Base-by-base conservation (phyloP, 2,888 invertebrate species). In the Apamea anceps region DNA sequence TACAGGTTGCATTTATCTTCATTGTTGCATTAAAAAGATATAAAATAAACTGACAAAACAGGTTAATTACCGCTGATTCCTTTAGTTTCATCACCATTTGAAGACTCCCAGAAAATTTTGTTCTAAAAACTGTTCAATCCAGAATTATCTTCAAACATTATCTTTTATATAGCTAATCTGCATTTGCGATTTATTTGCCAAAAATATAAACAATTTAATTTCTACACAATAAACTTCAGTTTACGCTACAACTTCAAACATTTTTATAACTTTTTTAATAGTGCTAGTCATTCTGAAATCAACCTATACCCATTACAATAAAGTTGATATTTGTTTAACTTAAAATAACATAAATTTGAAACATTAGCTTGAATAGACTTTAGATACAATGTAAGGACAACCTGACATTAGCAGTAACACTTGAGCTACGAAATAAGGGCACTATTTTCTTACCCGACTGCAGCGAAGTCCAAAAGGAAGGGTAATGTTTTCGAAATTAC, bases 41-140 rank as follows among this genome's bases (percentile, higher is more conserved):
- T n/a, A n/a, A n/a, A n/a, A n/a, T n/a, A 75, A 45, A 28, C 54
- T 77, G 48, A 21, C 63, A 6, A 25, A 76, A 65, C 13, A 32
- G 4, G 5, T 32, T 18, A 28, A 70, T 28, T 32, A 70, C 51
- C 70, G 28, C 21, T 8, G 32, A 51, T 21, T n/a, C 37, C 12
- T 37, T n/a, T n/a, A n/a, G 21, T 51, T 51, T 28, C n/a, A 10
- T 75, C 7, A 51, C n/a, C 6, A 42, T 28, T 68, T 37, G 10
- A 73, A 45, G 2, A 25, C 10, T 54, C 6, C 42, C 57, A 45
- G 45, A 45, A 72, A 60, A 18, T 18, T 57, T 25, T 1, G 48
- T 73, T 2, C 2, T 7, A 57, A 32, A 57, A 72, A 25, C 10
- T 37, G 10, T 32, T 5, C 10, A 15, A 25, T 57, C 10, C 25